phyloP scores from a whole-genome alignment of 2,113 vertebrate species.

The Upupa epops region DNA sequence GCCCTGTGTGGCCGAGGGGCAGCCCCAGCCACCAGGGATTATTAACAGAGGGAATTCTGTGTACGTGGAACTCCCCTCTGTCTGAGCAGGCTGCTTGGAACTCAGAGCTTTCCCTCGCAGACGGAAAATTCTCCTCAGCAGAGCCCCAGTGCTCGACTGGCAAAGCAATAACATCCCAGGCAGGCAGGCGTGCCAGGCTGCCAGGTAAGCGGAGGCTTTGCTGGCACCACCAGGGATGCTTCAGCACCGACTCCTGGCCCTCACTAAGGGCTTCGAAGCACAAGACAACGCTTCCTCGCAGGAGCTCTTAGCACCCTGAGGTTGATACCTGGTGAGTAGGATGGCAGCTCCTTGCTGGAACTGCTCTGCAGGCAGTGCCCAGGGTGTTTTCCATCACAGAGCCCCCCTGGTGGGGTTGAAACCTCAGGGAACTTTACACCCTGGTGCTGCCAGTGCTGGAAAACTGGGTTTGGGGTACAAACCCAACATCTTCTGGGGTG shows the following conservation, averaged over 20 bases:
- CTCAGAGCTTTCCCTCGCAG: constrained; percentile 33
- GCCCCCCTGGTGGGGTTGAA: too few species aligned
- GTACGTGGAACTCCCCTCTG: neutral
- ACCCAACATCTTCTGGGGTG: neutral
- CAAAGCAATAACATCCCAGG: constrained; percentile 54
- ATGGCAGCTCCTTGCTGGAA: neutral
- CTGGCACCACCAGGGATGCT: neutral
- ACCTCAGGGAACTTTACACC: neutral
- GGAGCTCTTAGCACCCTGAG: neutral
- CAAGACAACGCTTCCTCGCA: neutral
- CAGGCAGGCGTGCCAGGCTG: constrained; percentile 35
- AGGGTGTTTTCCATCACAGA: neutral
- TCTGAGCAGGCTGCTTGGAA: constrained; percentile 40
- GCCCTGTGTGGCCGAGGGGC: neutral
- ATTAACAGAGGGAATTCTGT: neutral
- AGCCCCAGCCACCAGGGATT: neutral
- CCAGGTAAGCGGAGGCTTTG: constrained; percentile 47
- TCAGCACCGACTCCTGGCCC: constrained; percentile 4
- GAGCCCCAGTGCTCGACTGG: constrained; percentile 53
- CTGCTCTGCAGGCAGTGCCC: neutral
- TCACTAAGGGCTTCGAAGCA: neutral
- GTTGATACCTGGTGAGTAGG: neutral
- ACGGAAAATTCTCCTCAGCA: constrained; percentile 66
- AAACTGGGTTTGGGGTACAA: neutral
- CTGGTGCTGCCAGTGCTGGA: neutral